Conservation (phyloP, 2,113 vertebrate genomes). For the Alligator sinensis region DNA sequence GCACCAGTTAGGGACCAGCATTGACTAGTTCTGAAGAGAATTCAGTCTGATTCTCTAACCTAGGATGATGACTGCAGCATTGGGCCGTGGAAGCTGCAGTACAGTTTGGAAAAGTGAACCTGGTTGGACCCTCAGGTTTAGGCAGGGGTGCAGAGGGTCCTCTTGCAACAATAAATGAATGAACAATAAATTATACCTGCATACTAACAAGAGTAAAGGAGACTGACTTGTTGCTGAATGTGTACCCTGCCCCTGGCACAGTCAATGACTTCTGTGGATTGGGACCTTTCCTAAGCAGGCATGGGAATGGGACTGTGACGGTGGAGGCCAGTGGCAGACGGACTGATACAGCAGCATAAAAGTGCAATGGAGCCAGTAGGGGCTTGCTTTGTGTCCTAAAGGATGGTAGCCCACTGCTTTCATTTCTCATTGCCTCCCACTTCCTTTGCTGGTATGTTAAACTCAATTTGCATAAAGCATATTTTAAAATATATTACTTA, state of each 20-base stretch:
- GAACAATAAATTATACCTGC: neutral
- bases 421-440: neutral
- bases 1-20: neutral
- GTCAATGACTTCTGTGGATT: neutral
- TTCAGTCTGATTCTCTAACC: neutral
- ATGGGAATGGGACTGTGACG: neutral
- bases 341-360: neutral
- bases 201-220: neutral
- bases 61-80: neutral
- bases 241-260: neutral
- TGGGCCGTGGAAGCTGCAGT: neutral
- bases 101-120: neutral
- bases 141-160: neutral
- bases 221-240: neutral
- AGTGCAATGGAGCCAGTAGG: neutral
- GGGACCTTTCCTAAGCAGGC: rapidly evolving
- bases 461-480: rapidly evolving
- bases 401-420: neutral
- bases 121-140: neutral
- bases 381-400: neutral
- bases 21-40: neutral
- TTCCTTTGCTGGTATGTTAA: neutral
- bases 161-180: neutral
- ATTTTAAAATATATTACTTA: neutral
- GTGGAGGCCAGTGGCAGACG: neutral